Conservation (phyloP, 2,113 vertebrate genomes). For the Perca fluviatilis region DNA sequence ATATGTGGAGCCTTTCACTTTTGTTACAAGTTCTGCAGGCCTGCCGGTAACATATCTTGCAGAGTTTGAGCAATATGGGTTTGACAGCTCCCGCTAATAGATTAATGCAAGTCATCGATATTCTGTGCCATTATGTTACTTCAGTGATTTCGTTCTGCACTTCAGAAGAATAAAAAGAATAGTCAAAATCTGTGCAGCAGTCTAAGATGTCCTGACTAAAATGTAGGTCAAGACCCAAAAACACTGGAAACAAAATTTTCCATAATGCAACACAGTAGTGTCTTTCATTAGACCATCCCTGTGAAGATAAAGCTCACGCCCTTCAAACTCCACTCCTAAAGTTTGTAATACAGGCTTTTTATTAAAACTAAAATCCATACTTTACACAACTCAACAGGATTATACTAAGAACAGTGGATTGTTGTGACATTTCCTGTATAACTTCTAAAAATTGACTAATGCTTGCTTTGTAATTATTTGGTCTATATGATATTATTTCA, state of each 20-base stretch:
- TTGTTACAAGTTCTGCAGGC: not conserved
- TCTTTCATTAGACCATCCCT: not conserved
- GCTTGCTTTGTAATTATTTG: not conserved
- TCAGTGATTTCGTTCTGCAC: no score
- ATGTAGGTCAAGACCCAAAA: not conserved
- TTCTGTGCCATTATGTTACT: not conserved
- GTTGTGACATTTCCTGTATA: not conserved
- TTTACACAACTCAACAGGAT: no score
- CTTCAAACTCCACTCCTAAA: no score
- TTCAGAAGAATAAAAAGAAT: not conserved
- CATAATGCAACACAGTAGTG: not conserved
- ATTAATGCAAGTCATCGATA: not conserved
- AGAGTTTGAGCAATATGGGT: not conserved
- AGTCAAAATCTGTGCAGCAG: not conserved
- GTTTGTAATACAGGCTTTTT: no score
- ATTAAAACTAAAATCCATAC: no score
- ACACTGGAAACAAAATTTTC: not conserved
- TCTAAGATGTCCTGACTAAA: not conserved
- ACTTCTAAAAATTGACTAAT: not conserved
- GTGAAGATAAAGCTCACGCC: not conserved
- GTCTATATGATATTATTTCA: not conserved
- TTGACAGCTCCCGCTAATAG: not conserved
- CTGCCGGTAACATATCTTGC: not conserved
- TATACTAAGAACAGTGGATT: not conserved
- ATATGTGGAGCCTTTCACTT: not conserved